Conservation (phyloP, 2,797 vertebrate species). For the Meda fulgida region DNA sequence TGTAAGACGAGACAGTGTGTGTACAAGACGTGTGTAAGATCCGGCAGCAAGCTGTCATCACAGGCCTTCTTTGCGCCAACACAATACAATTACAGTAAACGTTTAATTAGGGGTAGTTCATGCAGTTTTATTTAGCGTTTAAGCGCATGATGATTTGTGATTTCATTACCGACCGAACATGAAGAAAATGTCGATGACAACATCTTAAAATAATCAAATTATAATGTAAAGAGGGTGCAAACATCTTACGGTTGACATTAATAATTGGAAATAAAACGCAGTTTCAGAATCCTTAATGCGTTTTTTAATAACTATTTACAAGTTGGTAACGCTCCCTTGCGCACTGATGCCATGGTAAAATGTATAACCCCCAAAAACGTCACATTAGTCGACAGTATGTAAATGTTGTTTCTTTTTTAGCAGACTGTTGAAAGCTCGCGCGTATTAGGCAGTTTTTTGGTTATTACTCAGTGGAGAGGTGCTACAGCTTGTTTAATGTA, state of each 20-base stretch:
- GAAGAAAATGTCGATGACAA: not conserved
- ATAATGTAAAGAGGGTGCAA: not conserved
- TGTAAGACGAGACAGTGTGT: not conserved
- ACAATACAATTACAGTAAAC: conserved; percentile 3
- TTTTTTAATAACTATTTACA: not conserved
- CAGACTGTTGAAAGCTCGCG: not conserved
- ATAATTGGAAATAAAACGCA: no score
- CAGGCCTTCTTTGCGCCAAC: not conserved
- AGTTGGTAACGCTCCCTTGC: not conserved
- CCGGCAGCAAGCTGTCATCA: not conserved
- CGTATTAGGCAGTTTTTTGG: not conserved
- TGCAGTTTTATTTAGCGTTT: not conserved
- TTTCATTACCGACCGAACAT: not conserved
- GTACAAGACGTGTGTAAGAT: conserved; percentile 11
- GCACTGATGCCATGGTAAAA: not conserved
- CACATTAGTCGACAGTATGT: not conserved
- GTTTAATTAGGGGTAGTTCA: not conserved
- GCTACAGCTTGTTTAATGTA: conserved; percentile 53
- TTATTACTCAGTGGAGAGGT: not conserved
- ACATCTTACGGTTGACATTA: not conserved
- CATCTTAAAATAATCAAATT: not conserved
- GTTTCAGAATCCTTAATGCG: not conserved
- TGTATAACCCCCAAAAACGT: not conserved
- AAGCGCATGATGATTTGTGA: not conserved
- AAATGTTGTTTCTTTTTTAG: not conserved